Evolutionary conservation across 2,888 invertebrate species (phyloP), one percentile per base, ranked within the genome.

Genomic region (Eristalis tenax): DNA sequence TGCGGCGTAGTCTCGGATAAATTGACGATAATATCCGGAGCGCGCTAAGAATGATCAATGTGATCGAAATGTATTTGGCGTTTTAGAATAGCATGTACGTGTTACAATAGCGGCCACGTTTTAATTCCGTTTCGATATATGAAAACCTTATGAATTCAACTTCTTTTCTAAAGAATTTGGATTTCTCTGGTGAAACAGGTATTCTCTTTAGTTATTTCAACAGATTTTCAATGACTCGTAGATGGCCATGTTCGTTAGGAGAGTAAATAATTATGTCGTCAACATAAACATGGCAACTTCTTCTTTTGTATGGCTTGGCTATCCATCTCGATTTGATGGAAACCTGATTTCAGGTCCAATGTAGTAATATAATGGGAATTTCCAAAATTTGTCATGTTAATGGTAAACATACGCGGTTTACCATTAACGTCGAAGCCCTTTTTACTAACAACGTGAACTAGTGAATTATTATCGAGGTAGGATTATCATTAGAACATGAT

Each of bases 391-490:
- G n/a, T n/a, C n/a, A n/a, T n/a, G n/a, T n/a, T n/a, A n/a, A n/a
- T n/a, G n/a, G 73, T 61, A 77, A 68, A 77, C 26, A 80, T 23
- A 22, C 80, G 79, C 28, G 64, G 81, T 38, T 81, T 83, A 23
- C 86, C 78, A 40, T 56, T 63, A 40, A 74, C 59, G 57, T 78
- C 76, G 26, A 76, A 56, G 23, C 59, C 83, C 57, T 85, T 80
- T 61, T 85, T 85, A 10, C 75, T 35, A 4, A 82, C 74, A 11
- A 82, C 78, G n/a, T n/a, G n/a, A n/a, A n/a, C n/a, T n/a, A n/a
- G n/a, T n/a, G n/a, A n/a, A n/a, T n/a, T n/a, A n/a, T n/a, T n/a
- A n/a, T n/a, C n/a, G n/a, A n/a, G n/a, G n/a, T n/a, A n/a, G n/a
- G n/a, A n/a, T n/a, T n/a, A n/a, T n/a, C n/a, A n/a, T n/a, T n/a